These are phyloP conservation scores for Leptopilina myrica DNA, from an alignment of 2,888 invertebrate species.

Conservation along the genomic window DNA sequence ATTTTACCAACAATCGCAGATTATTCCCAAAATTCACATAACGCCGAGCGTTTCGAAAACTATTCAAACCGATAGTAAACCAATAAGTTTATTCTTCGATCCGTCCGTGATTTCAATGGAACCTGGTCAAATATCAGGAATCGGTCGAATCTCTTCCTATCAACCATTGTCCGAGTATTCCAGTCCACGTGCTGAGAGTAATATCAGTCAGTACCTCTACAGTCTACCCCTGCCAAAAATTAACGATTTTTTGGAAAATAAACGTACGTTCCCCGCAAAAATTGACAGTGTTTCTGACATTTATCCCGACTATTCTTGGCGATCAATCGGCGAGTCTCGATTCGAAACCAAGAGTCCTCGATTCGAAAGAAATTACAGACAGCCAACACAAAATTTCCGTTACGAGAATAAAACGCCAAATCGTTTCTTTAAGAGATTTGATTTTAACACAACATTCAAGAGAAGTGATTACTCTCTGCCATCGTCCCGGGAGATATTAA, in stretches of 20 bases:
- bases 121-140: slow-evolving; percentile 18
- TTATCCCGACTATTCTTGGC: slow-evolving; percentile 28
- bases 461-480: slow-evolving; percentile 22
- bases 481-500: slow-evolving; percentile 11
- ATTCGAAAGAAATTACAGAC: slow-evolving; percentile 6
- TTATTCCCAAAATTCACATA: slow-evolving; percentile 13
- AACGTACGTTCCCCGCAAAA: not conserved
- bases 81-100: slow-evolving; percentile 9
- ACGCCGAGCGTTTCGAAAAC: slow-evolving; percentile 8
- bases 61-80: slow-evolving; percentile 20
- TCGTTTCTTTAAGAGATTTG: slow-evolving; percentile 29
- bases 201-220: slow-evolving; percentile 20
- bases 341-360: not conserved
- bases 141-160: not conserved
- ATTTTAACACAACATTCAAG: slow-evolving; percentile 5
- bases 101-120: slow-evolving; percentile 1
- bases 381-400: not conserved
- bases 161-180: slow-evolving; percentile 16
- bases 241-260: not conserved
- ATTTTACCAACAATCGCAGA: not conserved
- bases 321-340: not conserved
- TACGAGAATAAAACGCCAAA: not conserved
- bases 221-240: slow-evolving; percentile 14
- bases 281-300: not conserved
- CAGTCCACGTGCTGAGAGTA: not conserved